A percentile compares a stretch with the other conserved stretches of the same genome.
Evolutionary conservation across 1,140 invertebrate species (phyloP).

Genomic region (Sitobion miscanthi): DNA sequence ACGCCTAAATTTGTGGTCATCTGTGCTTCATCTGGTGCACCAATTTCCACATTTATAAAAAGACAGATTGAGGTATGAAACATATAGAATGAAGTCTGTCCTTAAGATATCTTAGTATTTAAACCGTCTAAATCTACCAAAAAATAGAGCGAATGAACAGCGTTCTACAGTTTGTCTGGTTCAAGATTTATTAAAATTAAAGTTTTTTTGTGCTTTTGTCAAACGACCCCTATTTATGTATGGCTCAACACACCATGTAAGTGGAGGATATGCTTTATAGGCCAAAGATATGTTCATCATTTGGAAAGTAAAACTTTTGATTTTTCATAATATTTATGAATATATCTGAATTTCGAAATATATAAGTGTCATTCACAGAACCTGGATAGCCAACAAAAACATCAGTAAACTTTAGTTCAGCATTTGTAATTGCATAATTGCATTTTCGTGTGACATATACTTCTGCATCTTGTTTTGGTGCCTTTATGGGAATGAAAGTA

Average conservation of each 20-base stretch:
- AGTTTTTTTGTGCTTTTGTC: not conserved
- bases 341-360: no score
- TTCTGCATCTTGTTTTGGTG: not conserved
- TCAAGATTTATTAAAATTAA: not conserved
- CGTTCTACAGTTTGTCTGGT: not conserved
- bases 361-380: no score
- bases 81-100: not conserved
- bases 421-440: not conserved
- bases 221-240: not conserved
- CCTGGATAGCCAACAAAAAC: not conserved
- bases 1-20: no score
- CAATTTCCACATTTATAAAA: no score
- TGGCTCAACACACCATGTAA: conserved; percentile 1
- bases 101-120: not conserved
- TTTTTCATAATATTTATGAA: no score
- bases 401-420: not conserved
- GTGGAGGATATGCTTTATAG: not conserved
- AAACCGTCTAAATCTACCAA: not conserved
- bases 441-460: not conserved
- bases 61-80: no score
- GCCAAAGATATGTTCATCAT: not conserved
- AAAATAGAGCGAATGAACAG: not conserved
- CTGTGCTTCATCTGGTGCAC: no score
- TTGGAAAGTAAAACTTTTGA: not conserved
- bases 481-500: not conserved